Base-by-base conservation (phyloP, 2,113 vertebrate species). In the Helogale parvula region DNA sequence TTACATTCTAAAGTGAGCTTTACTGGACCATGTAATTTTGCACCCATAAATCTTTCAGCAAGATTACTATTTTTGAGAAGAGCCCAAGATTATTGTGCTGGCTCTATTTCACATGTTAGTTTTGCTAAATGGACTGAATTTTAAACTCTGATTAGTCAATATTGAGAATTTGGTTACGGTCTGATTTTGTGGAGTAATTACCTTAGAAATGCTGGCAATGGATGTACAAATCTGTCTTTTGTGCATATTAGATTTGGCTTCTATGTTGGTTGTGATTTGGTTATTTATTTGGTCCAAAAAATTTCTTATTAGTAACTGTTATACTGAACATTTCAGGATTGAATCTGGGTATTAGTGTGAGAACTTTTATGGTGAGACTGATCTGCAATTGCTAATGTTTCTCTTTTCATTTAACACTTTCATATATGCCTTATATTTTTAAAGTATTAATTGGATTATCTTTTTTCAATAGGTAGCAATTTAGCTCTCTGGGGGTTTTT, bases 241-340 rank as follows among this genome's bases (percentile, higher is more conserved):
- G 19, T 54, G 88, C 74, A 96, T 96, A 90, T 92, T 95, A 90
- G 95, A 94, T 96, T 77, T 65, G 74, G 92, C 68, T 97, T 93
- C 80, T 74, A 25, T 54, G 93, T 89, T 98, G 95, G 79, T 86
- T 97, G 97, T 96, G 60, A 83, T 76, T 96, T 94, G 45, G 83
- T 63, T 98, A 96, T 94, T 97, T 97, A 95, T 94, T 97, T 85
- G 35, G 41, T 85, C 93, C 94, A 97, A 87, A 72, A 85, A 45
- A 89, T 96, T 96, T 96, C 91, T 98, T 83, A 94, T 83, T 96
- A 84, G 88, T 87, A 93, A 95, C 63, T 95, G 86, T 92, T 90
- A 81, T 5, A 41, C 47, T 63, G 65, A 82, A 12, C 27, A 93
- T 97, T 95, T 90, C 85, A 47, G 95, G 66, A 96, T 54, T 95